Conservation (phyloP, 2,797 vertebrate genomes). For the Halcyon leucocephala region DNA sequence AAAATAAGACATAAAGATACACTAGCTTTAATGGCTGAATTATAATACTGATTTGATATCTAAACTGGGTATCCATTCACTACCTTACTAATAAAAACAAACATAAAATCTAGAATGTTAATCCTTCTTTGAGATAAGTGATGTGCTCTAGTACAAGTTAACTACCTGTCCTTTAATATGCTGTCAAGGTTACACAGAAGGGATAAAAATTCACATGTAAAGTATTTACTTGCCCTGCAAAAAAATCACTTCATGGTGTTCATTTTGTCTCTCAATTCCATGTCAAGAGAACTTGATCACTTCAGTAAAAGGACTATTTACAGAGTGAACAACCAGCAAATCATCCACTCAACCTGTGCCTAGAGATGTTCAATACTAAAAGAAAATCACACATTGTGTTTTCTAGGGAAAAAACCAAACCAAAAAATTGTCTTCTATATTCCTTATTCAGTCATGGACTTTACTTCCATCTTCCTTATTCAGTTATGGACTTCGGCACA, state of each 20-base stretch:
- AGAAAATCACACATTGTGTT: neutral
- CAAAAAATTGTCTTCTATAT: neutral
- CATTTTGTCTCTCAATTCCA: neutral
- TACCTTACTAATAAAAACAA: slow-evolving; percentile 2
- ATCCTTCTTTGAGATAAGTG: neutral
- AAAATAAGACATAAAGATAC: neutral
- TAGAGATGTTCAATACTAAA: neutral
- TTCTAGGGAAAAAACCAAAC: neutral
- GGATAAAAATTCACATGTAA: neutral
- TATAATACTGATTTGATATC: neutral
- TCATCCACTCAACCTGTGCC: slow-evolving; percentile 24
- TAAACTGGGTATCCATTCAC: neutral
- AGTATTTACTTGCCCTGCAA: neutral
- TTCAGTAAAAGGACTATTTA: slow-evolving; percentile 17
- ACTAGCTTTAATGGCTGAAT: neutral
- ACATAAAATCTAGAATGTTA: slow-evolving; percentile 4
- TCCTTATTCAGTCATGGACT: neutral
- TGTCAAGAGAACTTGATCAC: slow-evolving; percentile 26
- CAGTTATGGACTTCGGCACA: neutral
- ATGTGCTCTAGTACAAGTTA: neutral
- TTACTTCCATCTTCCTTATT: no score
- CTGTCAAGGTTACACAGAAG: neutral
- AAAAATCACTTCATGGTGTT: neutral
- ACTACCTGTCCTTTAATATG: neutral
- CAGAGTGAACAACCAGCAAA: slow-evolving; percentile 5